Base-by-base conservation (phyloP, 2,797 vertebrate species). In the Eospalax fontanierii region DNA sequence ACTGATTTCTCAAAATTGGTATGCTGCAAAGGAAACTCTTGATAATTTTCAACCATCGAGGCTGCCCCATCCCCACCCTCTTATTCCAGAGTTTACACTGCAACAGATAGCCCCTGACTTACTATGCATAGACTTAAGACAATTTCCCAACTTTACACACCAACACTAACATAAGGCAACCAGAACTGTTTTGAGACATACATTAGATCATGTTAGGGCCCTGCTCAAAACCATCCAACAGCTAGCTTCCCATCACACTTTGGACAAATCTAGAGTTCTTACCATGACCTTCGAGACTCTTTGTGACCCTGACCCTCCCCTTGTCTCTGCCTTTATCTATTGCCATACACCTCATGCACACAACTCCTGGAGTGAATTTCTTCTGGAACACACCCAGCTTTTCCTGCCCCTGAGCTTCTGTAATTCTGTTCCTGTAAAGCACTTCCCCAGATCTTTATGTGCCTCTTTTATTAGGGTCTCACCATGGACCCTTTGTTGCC, bases 251-350 rank as follows among this genome's bases (percentile, higher is more conserved):
- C 26, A 9, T 81, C 38, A 73, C 2, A 4, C 35, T 28, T 59
- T 40, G 21, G 40, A 66, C 61, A 50, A 54, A n/a, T 26, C 46
- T 2, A 15, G 50, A 92, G 43, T 6, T 10, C 63, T 94, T 40
- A 15, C 19, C 46, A 1, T 0, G 40, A 54, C 79, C 68, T 21
- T 12, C 0, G 11, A 14, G 71, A 9, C 19, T 63, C 43, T 18
- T 76, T 0, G 6, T 57, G 75, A 70, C 10, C 7, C 0, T 1
- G 21, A 50, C 38, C 7, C 6, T 15, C 9, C n/a, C 18, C 19
- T 0, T 30, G 6, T 40, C 38, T 68, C 26, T 21, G 40, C 85
- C 16, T 75, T 85, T n/a, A 10, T 79, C 50, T 80, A 76, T 66
- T 73, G 9, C 54, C n/a, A 24, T 9, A 2, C 4, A 6, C 15